Base-by-base conservation (phyloP, 2,113 vertebrate species). In the Mugil cephalus region DNA sequence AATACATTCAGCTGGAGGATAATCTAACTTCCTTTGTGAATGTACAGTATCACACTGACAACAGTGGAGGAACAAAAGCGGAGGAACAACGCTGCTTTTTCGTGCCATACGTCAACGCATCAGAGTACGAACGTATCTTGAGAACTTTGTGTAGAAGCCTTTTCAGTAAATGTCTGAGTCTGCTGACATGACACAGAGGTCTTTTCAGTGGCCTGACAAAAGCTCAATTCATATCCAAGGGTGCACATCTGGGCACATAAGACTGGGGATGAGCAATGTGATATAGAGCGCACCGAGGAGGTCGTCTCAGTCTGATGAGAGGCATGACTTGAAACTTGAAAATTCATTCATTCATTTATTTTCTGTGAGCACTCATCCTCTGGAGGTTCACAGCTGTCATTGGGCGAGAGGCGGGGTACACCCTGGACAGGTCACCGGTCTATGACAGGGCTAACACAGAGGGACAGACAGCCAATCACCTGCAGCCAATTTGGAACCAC, bases 141-240 rank as follows among this genome's bases (percentile, higher is more conserved):
- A 58, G 76, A 50, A 43, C 4, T 17, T n/a, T n/a, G n/a, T n/a
- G n/a, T n/a, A n/a, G 59, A 59, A 40, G 42, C 21, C 65, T 66
- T 69, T 39, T 36, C 48, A 65, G 17, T 19, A 34, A 65, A 64
- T 40, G 35, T 62, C 47, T 21, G 46, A 69, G 82, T 83, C 85
- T 78, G 81, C 79, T 76, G 78, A 89, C 50, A 70, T 43, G 65
- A 87, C 84, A 93, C 85, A 89, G 85, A 50, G 35, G 36, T 59
- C 86, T 63, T 87, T 92, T 93, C 87, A 93, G 63, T 24, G 21
- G 19, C 18, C 61, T 47, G 24, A 93, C 88, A 92, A 90, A 86
- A 88, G 83, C 86, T 61, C 80, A 87, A 30, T 93, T 91, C 79
- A 90, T 82, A 52, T 78, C 74, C 60, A 39, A 78, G 74, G 63